Percentiles rank a stretch among this genome's conserved stretches.
Evolutionary conservation across 2,797 vertebrate genomes (phyloP).

Genomic region (Leptodactylus fallax): DNA sequence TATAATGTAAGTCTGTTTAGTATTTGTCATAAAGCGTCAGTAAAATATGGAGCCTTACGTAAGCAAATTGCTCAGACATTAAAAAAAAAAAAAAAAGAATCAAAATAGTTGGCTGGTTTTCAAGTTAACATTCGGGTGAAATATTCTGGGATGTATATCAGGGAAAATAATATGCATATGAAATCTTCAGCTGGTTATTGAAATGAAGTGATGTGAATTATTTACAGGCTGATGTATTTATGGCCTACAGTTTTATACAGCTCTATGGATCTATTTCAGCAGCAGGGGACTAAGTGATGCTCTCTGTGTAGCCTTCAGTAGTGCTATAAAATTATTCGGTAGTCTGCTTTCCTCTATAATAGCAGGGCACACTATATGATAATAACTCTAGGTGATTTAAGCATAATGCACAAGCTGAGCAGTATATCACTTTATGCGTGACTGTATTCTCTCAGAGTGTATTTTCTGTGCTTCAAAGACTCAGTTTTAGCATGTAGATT

Average conservation of each 20-base stretch:
- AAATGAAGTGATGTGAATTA: constrained; percentile 62
- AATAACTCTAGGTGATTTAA: constrained; percentile 62
- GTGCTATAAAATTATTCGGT: constrained; percentile 53
- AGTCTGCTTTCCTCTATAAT: constrained; percentile 55
- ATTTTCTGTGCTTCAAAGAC: constrained; percentile 28
- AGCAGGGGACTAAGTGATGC: constrained; percentile 55
- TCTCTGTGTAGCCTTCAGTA: constrained; percentile 53
- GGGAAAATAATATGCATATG: constrained; percentile 55
- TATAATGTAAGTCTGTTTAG: background rate
- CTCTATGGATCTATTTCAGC: constrained; percentile 54
- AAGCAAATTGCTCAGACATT: constrained; percentile 16
- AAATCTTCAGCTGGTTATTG: constrained; percentile 55
- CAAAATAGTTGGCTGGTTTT: constrained; percentile 40
- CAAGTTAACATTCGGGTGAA: constrained; percentile 49
- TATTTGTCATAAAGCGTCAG: background rate
- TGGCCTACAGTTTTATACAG: constrained; percentile 48
- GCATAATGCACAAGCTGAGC: constrained; percentile 43
- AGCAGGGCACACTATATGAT: constrained; percentile 37
- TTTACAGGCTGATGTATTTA: constrained; percentile 57
- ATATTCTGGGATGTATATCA: constrained; percentile 52
- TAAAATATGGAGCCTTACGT: constrained; percentile 6
- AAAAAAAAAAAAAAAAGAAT: constrained; percentile 1
- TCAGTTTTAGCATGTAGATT: background rate
- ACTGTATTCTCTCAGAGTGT: constrained; percentile 11
- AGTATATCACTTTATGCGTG: constrained; percentile 35